Evolutionary conservation across 2,888 invertebrate species (phyloP), one percentile per base, ranked within the genome.

Genomic region (Ferrisia virgata): DNA sequence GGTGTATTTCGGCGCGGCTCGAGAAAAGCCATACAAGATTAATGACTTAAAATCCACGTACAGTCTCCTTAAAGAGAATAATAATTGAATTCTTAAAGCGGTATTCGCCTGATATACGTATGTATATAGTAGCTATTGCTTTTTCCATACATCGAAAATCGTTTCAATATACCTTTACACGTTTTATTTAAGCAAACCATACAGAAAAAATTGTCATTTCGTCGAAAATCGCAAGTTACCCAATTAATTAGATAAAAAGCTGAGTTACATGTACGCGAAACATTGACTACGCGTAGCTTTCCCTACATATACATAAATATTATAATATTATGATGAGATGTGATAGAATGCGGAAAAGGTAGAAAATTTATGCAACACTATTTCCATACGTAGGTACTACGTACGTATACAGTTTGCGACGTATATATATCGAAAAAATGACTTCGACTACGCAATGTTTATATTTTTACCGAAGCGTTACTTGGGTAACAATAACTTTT

Each of bases 401-500:
- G n/a, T n/a, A n/a, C n/a, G n/a, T n/a, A n/a, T n/a, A n/a, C n/a
- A 58, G 64, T 64, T 64, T 28, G 64, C 64, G 31, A 28, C 64
- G 31, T 64, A 64, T n/a, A n/a, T n/a, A n/a, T 64, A 64, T 64
- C 64, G 64, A 80, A 47, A 79, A 80, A 43, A 31, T 80, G 47
- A 47, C 33, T 47, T 53, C 22, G 31, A 47, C 40, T 79, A 31
- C 53, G 80, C 80, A 53, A 80, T 80, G 80, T 80, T 80, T 80
- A 80, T 80, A 80, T 47, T 53, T 80, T 53, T 53, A 80, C 80
- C 31, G 47, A 43, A 80, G 53, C 80, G 80, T 80, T 80, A 53
- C 80, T 80, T 47, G 80, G 80, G 80, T 80, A 80, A 80, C 80
- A 80, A 80, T 80, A 80, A 80, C 80, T 80, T 80, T 80, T 47